phyloP scores from a whole-genome alignment of 2,888 invertebrate species.

The Perdita meconis region DNA sequence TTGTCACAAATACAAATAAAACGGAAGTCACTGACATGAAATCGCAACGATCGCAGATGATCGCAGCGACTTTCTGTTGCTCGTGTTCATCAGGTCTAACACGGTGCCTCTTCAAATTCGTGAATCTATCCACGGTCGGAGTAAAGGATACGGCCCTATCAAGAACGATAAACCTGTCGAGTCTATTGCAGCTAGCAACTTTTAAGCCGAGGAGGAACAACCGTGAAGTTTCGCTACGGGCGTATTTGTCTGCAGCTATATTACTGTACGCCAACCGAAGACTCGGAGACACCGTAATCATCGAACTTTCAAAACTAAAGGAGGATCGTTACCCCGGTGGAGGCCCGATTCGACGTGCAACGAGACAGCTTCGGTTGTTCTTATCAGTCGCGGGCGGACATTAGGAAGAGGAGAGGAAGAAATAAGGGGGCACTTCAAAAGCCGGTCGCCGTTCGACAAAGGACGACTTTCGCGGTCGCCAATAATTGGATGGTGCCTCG shows the following conservation, averaged over 20 bases:
- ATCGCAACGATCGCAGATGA: too few species aligned
- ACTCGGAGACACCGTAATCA: conserved; percentile 41
- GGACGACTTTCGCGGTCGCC: conserved; percentile 55
- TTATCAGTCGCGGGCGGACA: conserved; percentile 44
- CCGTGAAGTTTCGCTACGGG: conserved; percentile 26
- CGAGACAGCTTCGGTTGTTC: conserved; percentile 26
- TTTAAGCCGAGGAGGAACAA: conserved; percentile 14
- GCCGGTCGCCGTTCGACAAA: conserved; percentile 47
- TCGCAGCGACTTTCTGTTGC: too few species aligned
- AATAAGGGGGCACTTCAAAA: conserved; percentile 59
- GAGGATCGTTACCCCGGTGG: conserved; percentile 48
- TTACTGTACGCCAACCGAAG: conserved; percentile 24
- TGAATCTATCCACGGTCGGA: not conserved
- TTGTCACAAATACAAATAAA: too few species aligned
- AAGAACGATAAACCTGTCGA: conserved; percentile 1
- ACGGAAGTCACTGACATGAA: too few species aligned
- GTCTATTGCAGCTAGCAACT: not conserved
- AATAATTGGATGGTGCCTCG: conserved; percentile 64
- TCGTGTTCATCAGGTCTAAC: too few species aligned
- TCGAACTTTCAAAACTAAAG: conserved; percentile 57
- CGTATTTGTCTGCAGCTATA: conserved; percentile 34
- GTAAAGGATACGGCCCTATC: not conserved
- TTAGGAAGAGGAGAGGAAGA: conserved; percentile 40
- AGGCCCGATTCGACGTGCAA: conserved; percentile 25
- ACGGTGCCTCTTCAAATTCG: not conserved